Evolutionary conservation across 2,113 vertebrate genomes (phyloP), one percentile per base, ranked within the genome.

Genomic region (Motacilla tschutschensis): DNA sequence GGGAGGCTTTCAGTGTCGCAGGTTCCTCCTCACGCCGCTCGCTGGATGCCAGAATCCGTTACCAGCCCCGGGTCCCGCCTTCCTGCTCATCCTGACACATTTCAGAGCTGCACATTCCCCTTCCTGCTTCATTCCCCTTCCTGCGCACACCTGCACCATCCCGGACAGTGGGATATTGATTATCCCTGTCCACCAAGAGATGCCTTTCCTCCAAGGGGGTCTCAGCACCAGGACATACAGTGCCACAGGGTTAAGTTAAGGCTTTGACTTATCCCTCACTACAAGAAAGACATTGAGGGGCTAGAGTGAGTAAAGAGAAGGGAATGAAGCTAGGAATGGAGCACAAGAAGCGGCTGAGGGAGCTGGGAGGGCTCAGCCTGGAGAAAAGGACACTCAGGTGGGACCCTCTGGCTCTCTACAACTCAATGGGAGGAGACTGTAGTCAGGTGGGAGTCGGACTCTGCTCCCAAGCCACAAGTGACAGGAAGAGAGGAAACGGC

Each of bases 151-250:
- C 38, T 14, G 57, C 62, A 24, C 24, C 17, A 1, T 3, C 54
- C 82, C 1, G 53, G 24, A 0, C 19, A 8, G 1, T 0, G 4
- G 10, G 24, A 55, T 15, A 33, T 5, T 9, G 29, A 29, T 26
- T 3, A 25, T 2, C 18, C 1, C 13, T 2, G 0, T 1, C 60
- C 43, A 47, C 60, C 3, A 0, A 9, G 75, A 17, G 18, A 25
- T 44, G 48, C 63, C 38, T 28, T 31, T 26, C 3, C 33, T 22
- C 0, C 10, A 6, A 1, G 12, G 36, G 46, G 31, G 16, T 29
- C 50, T 72, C 12, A 35, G 64, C 50, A 33, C 17, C 4, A 0
- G 24, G 3, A 46, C 4, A 3, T 2, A 1, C 20, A 12, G 16
- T 10, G 44, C 63, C 67, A 36, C 41, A 22, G 3, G 6, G 17